Evolutionary conservation across 2,113 vertebrate genomes (phyloP), one percentile per base, ranked within the genome.

Genomic region (Microtus montanus): DNA sequence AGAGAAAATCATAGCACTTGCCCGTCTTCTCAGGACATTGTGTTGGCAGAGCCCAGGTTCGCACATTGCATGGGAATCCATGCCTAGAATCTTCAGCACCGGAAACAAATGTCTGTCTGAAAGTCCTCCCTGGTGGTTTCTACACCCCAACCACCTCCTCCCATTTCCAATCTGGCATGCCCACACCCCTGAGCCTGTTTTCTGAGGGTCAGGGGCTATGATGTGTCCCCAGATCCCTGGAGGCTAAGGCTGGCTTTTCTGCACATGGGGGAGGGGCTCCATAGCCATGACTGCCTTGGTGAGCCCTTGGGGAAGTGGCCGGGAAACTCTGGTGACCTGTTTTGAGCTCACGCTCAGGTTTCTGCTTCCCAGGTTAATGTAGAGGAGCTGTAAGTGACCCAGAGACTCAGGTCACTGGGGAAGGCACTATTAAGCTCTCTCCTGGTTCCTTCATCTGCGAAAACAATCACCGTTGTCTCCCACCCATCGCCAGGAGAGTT

Each of bases 51-150:
- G 49, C 11, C 0, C 12, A 61, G 0, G 20, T 41, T 30, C 7
- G 24, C 44, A 13, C 0, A 0, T 1, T 3, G 73, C 22, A 0
- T 0, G 5, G 11, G 49, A 73, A 4, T 9, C 3, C 6, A 10
- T 11, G 1, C 20, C 41, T 0, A 26, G 0, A 3, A 0, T 0
- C 24, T 58, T 41, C 1, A 73, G 78, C 44, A 2, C 8, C 19
- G 8, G 83, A 22, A 10, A 20, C 44, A 0, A 4, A 47, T 4
- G 66, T 13, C 49, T 6, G 4, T 58, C 41, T 24, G 58, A 9
- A 63, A 20, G 38, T 38, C 78, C 0, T 0, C 70, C n/a, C 19
- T 19, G 7, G 8, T 11, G n/a, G 73, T 35, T 63, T 61, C 54
- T 4, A 17, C 52, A 26, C 38, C 77, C 7, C 13, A 8, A 0